These are phyloP conservation scores for Carterocephalus palaemon DNA, from an alignment of 2,888 invertebrate genomes.

Conservation along the genomic window DNA sequence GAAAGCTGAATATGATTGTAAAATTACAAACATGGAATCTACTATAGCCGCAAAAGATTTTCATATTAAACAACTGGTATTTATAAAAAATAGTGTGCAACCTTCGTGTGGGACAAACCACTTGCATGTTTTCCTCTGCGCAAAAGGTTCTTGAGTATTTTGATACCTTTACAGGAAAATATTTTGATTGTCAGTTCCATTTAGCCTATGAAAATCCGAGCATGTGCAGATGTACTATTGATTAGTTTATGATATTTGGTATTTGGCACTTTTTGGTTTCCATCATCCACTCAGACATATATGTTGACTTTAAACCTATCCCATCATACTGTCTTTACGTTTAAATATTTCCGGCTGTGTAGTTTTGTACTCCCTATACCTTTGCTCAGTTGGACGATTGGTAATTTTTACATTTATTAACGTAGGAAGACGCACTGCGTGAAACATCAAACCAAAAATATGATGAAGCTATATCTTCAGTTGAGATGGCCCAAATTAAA, in stretches of 20 bases:
- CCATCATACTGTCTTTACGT: too few species aligned
- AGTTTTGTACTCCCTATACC: too few species aligned
- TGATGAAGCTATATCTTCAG: slow-evolving; percentile 68
- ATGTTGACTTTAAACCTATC: too few species aligned
- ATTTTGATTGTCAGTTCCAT: neutral
- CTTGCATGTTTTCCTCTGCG: slow-evolving; percentile 9
- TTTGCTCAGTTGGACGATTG: too few species aligned
- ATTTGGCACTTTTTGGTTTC: too few species aligned
- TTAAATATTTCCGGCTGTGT: too few species aligned
- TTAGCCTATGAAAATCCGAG: neutral
- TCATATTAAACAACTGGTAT: slow-evolving; percentile 81
- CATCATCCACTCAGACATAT: too few species aligned
- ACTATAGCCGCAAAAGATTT: slow-evolving; percentile 79
- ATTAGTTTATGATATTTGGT: too few species aligned
- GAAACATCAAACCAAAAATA: slow-evolving; percentile 69
- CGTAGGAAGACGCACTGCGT: slow-evolving; percentile 66
- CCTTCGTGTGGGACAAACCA: slow-evolving; percentile 12
- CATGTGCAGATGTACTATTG: neutral
- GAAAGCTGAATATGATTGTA: slow-evolving; percentile 79
- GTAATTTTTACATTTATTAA: slow-evolving; percentile 20
- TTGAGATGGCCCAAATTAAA: slow-evolving; percentile 73
- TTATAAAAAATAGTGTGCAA: slow-evolving; percentile 14
- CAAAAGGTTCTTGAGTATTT: slow-evolving; percentile 6
- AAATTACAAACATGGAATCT: slow-evolving; percentile 79
- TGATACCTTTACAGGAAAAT: neutral